These are phyloP conservation scores for Idaea straminata DNA, from an alignment of 2,888 invertebrate species.

Conservation along the genomic window DNA sequence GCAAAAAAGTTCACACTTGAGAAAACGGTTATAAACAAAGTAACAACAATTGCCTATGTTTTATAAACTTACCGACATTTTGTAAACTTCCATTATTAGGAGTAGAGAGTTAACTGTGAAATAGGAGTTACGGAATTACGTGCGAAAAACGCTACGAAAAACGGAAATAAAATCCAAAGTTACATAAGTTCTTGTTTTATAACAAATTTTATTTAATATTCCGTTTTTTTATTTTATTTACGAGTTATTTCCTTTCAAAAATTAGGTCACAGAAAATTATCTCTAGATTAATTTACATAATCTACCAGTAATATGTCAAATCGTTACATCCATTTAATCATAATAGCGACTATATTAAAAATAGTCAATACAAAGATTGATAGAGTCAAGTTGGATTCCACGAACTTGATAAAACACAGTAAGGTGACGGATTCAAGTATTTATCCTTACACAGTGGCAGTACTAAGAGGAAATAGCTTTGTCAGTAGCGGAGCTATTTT, in stretches of 20 bases:
- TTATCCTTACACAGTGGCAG: slow-evolving; percentile 61
- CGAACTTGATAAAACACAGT: neutral
- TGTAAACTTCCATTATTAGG: neutral
- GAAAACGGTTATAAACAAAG: neutral
- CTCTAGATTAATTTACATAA: no score
- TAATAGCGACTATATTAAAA: neutral
- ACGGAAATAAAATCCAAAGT: neutral
- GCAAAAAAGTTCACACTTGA: neutral
- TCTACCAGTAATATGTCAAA: neutral
- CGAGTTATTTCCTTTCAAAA: neutral
- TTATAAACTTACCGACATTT: neutral
- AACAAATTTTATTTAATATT: neutral
- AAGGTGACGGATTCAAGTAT: slow-evolving; percentile 20
- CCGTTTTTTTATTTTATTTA: neutral
- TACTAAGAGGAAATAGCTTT: slow-evolving; percentile 52
- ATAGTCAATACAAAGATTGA: neutral
- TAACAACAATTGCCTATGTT: neutral
- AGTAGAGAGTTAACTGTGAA: neutral
- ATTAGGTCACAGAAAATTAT: neutral
- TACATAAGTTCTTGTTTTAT: neutral
- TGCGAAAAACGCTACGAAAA: neutral
- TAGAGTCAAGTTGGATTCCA: neutral
- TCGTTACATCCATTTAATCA: neutral
- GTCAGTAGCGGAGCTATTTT: slow-evolving; percentile 61
- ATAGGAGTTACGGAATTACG: neutral